A percentile compares a stretch with the other conserved stretches of the same genome.
Conservation (phyloP, 2,113 vertebrate species). For the Raja brachyura region DNA sequence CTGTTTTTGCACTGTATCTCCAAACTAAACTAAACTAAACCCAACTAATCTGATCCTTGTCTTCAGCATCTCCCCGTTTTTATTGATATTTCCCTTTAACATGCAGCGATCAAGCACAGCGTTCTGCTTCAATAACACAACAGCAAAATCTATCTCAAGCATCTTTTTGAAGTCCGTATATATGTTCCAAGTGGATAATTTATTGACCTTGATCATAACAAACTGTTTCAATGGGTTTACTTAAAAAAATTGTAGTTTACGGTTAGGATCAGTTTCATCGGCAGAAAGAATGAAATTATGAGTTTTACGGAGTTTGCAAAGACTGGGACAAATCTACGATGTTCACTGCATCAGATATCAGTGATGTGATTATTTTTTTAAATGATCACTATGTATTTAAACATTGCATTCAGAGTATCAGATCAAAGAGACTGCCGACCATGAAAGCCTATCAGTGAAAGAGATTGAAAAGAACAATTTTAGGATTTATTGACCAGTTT, state of each 20-base stretch:
- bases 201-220: not conserved
- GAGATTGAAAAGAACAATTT: conserved; percentile 34
- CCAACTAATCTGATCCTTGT: not conserved
- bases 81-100: not conserved
- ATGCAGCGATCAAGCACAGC: not conserved
- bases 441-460: conserved; percentile 27
- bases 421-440: not conserved
- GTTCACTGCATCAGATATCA: not conserved
- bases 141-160: not conserved
- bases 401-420: conserved; percentile 1
- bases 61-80: too few relatives aligned
- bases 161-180: not conserved
- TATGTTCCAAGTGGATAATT: not conserved
- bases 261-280: not conserved
- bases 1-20: too few relatives aligned
- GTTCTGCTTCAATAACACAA: not conserved
- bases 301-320: not conserved
- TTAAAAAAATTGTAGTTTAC: not conserved
- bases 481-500: conserved; percentile 24
- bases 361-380: not conserved
- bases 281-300: not conserved
- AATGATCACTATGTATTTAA: conserved; percentile 23
- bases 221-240: not conserved
- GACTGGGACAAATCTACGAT: not conserved
- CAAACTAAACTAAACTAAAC: not conserved